phyloP scores from a whole-genome alignment of 1,140 invertebrate species.

The Ylistrum balloti region DNA sequence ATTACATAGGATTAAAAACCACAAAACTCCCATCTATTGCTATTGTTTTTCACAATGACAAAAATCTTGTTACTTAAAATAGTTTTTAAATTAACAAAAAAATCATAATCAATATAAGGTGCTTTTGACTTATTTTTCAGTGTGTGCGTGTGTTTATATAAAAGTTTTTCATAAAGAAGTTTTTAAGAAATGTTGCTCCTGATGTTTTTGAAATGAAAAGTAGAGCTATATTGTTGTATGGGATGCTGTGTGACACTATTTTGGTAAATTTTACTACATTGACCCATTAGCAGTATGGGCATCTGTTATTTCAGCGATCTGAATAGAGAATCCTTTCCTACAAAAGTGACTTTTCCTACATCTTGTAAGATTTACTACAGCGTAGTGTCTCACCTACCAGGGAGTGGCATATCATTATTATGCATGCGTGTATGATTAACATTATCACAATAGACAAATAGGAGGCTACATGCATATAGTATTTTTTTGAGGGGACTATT shows the following conservation, averaged over 20 bases:
- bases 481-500: background rate
- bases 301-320: background rate
- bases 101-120: conserved; percentile 30
- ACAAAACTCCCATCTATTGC: background rate
- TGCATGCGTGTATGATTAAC: background rate
- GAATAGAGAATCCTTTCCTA: background rate
- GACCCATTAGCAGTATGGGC: background rate
- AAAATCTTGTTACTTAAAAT: conserved; percentile 34
- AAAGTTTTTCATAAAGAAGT: background rate
- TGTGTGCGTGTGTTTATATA: conserved; percentile 34
- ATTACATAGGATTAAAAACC: conserved; percentile 24
- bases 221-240: background rate
- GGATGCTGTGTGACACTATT: background rate
- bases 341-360: background rate
- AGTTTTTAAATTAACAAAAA: background rate
- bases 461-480: conserved; percentile 32
- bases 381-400: background rate
- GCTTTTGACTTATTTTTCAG: conserved; percentile 35
- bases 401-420: background rate
- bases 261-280: background rate
- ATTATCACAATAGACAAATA: background rate
- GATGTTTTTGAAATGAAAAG: conserved; percentile 33
- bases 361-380: background rate
- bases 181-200: conserved; percentile 14
- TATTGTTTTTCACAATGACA: background rate